Evolutionary conservation across 1,140 invertebrate species (phyloP).

Genomic region (Drosophila athabasca): DNA sequence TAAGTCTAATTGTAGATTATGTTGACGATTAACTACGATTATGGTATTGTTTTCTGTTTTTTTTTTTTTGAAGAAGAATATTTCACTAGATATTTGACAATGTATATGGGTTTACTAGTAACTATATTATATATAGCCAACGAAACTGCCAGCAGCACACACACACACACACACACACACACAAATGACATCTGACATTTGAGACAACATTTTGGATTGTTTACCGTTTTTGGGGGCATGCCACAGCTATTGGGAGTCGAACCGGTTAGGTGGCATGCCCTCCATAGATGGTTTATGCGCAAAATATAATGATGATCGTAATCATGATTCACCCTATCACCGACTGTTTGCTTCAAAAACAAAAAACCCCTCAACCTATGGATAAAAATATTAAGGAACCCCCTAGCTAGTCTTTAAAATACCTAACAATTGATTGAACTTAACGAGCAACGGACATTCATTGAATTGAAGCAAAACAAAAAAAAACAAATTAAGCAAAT

Average conservation of each 20-base stretch:
- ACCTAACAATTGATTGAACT: slow-evolving; percentile 60
- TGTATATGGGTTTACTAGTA: background rate
- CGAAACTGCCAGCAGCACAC: slow-evolving; percentile 50
- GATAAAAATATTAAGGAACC: background rate
- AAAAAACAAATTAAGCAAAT: slow-evolving; percentile 4
- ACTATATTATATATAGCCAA: slow-evolving; percentile 29
- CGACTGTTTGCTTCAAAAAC: background rate
- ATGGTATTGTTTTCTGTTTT: slow-evolving; percentile 5
- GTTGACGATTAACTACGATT: slow-evolving; percentile 7
- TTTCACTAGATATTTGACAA: background rate
- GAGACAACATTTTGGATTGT: slow-evolving; percentile 3
- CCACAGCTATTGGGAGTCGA: too few relatives aligned
- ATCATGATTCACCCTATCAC: slow-evolving; percentile 2
- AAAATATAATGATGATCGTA: background rate
- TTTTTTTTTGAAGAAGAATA: background rate
- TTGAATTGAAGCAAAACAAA: slow-evolving; percentile 62
- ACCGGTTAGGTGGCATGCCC: background rate
- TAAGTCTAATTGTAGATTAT: slow-evolving; percentile 32
- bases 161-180: slow-evolving; percentile 7
- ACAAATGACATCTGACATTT: background rate
- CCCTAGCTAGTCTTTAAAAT: slow-evolving; percentile 71
- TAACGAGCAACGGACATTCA: slow-evolving; percentile 77
- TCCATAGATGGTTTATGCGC: slow-evolving; percentile 1
- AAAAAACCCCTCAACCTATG: background rate
- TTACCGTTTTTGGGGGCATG: slow-evolving; percentile 4